Evolutionary conservation across 1,140 invertebrate genomes (phyloP).

Genomic region (Trichogramma pretiosum): DNA sequence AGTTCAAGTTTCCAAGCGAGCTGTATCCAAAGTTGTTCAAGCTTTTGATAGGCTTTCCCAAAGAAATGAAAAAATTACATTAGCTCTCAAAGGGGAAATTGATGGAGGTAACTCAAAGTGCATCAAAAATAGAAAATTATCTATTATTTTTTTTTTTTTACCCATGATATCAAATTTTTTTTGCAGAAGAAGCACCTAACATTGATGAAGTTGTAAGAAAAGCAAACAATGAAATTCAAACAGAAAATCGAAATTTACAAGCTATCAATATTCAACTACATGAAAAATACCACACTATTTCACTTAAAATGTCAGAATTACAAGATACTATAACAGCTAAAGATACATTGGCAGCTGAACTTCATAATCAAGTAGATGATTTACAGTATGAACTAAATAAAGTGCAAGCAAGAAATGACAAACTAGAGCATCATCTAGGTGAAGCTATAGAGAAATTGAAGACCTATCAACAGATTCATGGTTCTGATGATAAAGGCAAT

Average conservation of each 20-base stretch:
- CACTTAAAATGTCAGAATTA: slow-evolving; percentile 80
- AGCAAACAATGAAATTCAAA: slow-evolving; percentile 77
- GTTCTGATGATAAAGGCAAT: slow-evolving; percentile 46
- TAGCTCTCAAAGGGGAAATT: slow-evolving; percentile 75
- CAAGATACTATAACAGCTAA: slow-evolving; percentile 85
- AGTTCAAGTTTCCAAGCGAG: slow-evolving; percentile 85
- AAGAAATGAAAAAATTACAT: slow-evolving; percentile 84
- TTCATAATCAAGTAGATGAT: slow-evolving; percentile 93
- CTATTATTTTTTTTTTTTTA: neutral
- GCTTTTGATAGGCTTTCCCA: slow-evolving; percentile 92
- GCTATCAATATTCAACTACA: slow-evolving; percentile 87
- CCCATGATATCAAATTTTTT: slow-evolving; percentile 14
- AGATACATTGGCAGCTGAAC: slow-evolving; percentile 88
- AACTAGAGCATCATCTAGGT: slow-evolving; percentile 79
- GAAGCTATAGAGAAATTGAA: slow-evolving; percentile 86
- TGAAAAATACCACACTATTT: slow-evolving; percentile 87
- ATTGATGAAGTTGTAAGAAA: slow-evolving; percentile 75
- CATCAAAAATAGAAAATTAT: neutral
- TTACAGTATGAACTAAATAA: slow-evolving; percentile 89
- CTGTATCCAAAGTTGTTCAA: slow-evolving; percentile 91
- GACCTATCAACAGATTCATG: slow-evolving; percentile 70
- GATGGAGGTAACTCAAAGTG: slow-evolving; percentile 48
- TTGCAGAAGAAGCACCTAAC: slow-evolving; percentile 54
- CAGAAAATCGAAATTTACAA: slow-evolving; percentile 85
- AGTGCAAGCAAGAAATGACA: slow-evolving; percentile 79